phyloP scores from a whole-genome alignment of 2,113 vertebrate genomes.

The Phasianus colchicus region DNA sequence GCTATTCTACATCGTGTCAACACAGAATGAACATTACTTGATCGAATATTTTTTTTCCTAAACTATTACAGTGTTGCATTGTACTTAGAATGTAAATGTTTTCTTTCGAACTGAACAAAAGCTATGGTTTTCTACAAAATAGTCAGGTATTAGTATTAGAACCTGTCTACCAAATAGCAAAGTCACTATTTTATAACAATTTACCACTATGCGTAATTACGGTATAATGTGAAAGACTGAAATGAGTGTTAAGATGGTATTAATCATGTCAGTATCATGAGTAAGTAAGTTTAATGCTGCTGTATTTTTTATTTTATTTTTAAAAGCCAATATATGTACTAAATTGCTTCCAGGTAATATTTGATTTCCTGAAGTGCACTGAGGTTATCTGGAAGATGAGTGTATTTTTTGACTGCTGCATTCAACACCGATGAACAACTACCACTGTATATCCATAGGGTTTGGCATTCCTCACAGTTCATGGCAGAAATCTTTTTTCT shows the following conservation, averaged over 20 bases:
- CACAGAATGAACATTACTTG: slow-evolving; percentile 63
- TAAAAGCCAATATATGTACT: slow-evolving; percentile 86
- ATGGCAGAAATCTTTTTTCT: slow-evolving; percentile 54
- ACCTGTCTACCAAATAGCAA: slow-evolving; percentile 77
- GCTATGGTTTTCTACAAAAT: slow-evolving; percentile 68
- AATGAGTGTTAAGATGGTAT: slow-evolving; percentile 75
- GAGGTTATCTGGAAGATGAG: slow-evolving; percentile 82
- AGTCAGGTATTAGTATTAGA: slow-evolving; percentile 75
- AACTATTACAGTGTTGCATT: slow-evolving; percentile 73
- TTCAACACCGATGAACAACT: slow-evolving; percentile 68
- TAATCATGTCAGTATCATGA: slow-evolving; percentile 79
- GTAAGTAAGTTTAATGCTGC: slow-evolving; percentile 87
- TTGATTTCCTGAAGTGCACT: slow-evolving; percentile 88
- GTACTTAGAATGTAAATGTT: slow-evolving; percentile 74
- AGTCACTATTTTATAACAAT: slow-evolving; percentile 77
- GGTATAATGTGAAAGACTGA: slow-evolving; percentile 84
- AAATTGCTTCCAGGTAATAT: slow-evolving; percentile 87
- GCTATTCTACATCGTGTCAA: slow-evolving; percentile 65
- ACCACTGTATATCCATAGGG: slow-evolving; percentile 56
- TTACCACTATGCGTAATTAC: slow-evolving; percentile 77
- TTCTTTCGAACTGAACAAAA: slow-evolving; percentile 70
- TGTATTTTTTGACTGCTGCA: slow-evolving; percentile 74
- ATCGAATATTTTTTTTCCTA: slow-evolving; percentile 52
- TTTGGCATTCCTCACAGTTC: slow-evolving; percentile 66
- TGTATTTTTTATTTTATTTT: slow-evolving; percentile 80